These are phyloP conservation scores for Scylla paramamosain DNA, from an alignment of 1,140 invertebrate species.

Conservation along the genomic window DNA sequence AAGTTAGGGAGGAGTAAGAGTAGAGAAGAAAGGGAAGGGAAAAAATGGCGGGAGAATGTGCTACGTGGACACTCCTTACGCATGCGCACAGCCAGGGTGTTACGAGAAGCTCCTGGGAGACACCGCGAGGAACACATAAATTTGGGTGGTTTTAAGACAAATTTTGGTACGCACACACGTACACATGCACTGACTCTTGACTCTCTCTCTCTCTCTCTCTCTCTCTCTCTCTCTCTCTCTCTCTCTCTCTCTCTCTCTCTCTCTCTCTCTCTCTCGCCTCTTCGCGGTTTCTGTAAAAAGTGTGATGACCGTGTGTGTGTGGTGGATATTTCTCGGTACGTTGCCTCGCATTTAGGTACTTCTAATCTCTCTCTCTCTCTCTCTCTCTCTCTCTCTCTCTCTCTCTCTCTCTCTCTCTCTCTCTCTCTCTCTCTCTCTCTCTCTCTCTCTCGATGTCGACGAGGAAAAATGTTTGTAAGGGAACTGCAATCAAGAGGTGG, in stretches of 20 bases:
- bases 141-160: background rate
- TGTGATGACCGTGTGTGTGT: too few relatives aligned
- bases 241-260: conserved; percentile 35
- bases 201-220: background rate
- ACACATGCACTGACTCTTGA: background rate
- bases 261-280: conserved; percentile 36
- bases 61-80: background rate
- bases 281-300: background rate
- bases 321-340: too few relatives aligned
- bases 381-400: conserved; percentile 49
- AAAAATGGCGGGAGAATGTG: background rate
- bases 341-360: too few relatives aligned
- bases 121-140: background rate
- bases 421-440: conserved; percentile 37
- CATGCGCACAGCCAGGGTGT: background rate
- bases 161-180: background rate
- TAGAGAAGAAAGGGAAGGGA: background rate
- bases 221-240: background rate
- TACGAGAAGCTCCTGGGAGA: background rate
- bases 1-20: background rate
- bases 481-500: too few relatives aligned
- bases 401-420: conserved; percentile 51
- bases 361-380: background rate
- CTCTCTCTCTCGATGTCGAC: background rate
- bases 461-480: background rate